phyloP scores from a whole-genome alignment of 2,888 invertebrate species.

The Protodeltote pygarga region DNA sequence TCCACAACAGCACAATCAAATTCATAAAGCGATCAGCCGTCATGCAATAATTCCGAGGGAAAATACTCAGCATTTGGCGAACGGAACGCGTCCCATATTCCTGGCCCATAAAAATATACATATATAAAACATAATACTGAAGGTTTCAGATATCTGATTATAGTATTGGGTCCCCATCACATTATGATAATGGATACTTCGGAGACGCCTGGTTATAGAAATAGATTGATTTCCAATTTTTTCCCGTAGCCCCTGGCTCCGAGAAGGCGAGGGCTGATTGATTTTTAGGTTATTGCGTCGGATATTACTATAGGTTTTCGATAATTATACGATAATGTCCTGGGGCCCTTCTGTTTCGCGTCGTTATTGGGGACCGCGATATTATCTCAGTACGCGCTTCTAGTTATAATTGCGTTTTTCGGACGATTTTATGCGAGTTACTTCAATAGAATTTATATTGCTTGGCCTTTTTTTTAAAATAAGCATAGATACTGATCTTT shows the following conservation, averaged over 20 bases:
- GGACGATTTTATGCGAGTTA: constrained; percentile 19
- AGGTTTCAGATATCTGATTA: constrained; percentile 78
- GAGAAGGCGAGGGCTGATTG: constrained; percentile 61
- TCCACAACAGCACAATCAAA: constrained; percentile 41
- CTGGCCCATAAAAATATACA: constrained; percentile 74
- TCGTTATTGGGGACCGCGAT: constrained; percentile 27
- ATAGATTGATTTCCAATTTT: constrained; percentile 82
- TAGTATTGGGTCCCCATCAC: constrained; percentile 77
- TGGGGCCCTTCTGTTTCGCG: constrained; percentile 36
- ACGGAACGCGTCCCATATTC: constrained; percentile 63
- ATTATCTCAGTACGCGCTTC: constrained; percentile 24
- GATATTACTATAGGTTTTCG: constrained; percentile 59
- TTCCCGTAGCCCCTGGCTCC: constrained; percentile 55
- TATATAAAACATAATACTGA: constrained; percentile 66
- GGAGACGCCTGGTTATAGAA: constrained; percentile 74
- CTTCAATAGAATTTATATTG: constrained; percentile 24
- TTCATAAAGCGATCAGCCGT: constrained; percentile 49
- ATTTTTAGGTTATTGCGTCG: constrained; percentile 65
- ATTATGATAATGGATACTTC: constrained; percentile 79
- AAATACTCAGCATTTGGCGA: constrained; percentile 65
- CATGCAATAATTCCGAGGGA: constrained; percentile 50
- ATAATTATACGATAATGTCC: constrained; percentile 57
- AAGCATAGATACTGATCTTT: not conserved
- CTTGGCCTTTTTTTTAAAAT: constrained; percentile 10
- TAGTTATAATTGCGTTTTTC: constrained; percentile 39